Base-by-base conservation (phyloP, 2,797 vertebrate genomes). In the Dallia pectoralis region DNA sequence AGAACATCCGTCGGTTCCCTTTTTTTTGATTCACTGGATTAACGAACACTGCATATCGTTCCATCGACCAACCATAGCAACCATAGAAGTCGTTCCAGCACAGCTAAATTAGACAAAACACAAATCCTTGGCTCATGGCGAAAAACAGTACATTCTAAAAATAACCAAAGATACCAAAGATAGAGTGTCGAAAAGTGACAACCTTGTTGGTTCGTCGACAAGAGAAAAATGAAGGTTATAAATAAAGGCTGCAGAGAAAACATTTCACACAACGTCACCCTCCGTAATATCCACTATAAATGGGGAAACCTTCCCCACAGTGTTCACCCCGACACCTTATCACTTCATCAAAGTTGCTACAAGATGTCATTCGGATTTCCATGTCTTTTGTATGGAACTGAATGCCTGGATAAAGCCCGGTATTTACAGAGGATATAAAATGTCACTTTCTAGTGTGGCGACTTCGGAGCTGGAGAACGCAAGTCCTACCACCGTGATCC, bases 381-480 rank as follows among this genome's bases (percentile, higher is more conserved):
- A 56, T 32, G 19, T 56, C 12, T 16, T 53, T 32, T 18, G 29
- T 27, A 49, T 12, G 47, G 27, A 30, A 32, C 15, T 29, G 49
- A 62, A 67, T 25, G 51, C 19, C 63, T 27, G 27, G 61, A 53
- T 56, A 27, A 65, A 48, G 64, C 62, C 51, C 30, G 25, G 8
- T 32, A 40, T 15, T 22, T 62, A 47, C 15, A 9, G 29, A 53
- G 48, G n/a, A 15, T n/a, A 11, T n/a, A 77, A 53, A 75, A 78
- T 69, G 79, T 66, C 72, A 25, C 72, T 77, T 70, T 74, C n/a
- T 25, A 6, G 32, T 73, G 66, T 44, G 74, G 66, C 51, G 71
- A 33, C 48, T 3, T 7, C 76, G n/a, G 81, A 77, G 36, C 22
- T 44, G 62, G 75, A 25, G 63, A 79, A 25, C 16, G 14, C 51